Base-by-base conservation (phyloP, 2,797 vertebrate species). In the Apogon hyalosoma region DNA sequence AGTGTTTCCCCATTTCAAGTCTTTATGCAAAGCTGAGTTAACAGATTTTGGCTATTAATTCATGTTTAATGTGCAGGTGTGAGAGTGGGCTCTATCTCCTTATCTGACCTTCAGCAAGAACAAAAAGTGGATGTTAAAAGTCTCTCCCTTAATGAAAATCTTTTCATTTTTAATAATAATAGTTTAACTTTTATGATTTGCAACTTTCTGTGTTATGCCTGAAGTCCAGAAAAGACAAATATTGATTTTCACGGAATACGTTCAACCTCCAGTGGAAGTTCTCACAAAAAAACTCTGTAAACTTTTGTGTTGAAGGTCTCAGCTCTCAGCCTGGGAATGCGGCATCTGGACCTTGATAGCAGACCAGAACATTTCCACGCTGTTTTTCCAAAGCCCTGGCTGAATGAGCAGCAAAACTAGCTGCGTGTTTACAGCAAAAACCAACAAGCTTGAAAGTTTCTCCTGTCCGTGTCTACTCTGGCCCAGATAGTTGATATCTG, bases 271-370 rank as follows among this genome's bases (percentile, higher is more conserved):
- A 28, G 42, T 41, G 31, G 40, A 63, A 31, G 39, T 58, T 58
- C 24, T 33, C 58, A 21, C 11, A 18, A 19, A 62, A 33, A 14
- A 15, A 6, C 50, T 59, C 38, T 57, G 76, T 73, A 77, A 73
- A 76, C 67, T 64, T 73, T 51, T 45, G 38, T 21, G 51, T 57
- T 82, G 77, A 87, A 87, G 87, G 87, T 86, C 86, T 89, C 73
- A 14, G 58, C 56, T 5, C 43, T 50, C 51, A 51, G 78, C 85
- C 82, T 93, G 94, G 86, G 93, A 95, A 92, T 41, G 61, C 64
- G 66, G 63, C 92, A 93, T 86, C 85, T 94, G 93, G 77, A 24
- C 71, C 60, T 68, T 75, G 86, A 88, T 87, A 87, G 73, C 73
- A 48, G 49, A 50, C 46, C 10, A 13, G 40, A 42, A 21, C 59